phyloP scores from a whole-genome alignment of 1,140 invertebrate species.

The Muscidifurax raptorellus region DNA sequence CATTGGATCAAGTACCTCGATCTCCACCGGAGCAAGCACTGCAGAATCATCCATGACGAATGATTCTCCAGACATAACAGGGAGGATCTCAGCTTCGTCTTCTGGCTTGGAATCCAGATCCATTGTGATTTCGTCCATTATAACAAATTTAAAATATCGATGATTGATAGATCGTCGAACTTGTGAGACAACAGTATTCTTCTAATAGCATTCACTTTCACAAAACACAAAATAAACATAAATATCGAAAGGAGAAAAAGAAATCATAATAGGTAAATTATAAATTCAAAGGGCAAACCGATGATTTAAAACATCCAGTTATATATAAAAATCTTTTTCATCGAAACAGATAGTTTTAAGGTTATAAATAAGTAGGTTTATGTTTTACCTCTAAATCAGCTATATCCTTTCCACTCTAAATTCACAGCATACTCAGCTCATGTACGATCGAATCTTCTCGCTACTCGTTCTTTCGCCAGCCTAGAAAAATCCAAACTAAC shows the following conservation, averaged over 20 bases:
- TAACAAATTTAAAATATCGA: conserved; percentile 3
- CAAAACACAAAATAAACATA: conserved; percentile 17
- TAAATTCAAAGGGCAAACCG: neutral
- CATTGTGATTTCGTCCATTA: neutral
- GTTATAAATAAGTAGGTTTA: no score
- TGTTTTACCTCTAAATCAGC: no score
- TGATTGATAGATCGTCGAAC: neutral
- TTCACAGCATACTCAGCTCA: no score
- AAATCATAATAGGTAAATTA: neutral
- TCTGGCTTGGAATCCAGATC: neutral
- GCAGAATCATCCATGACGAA: conserved; percentile 47
- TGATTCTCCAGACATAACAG: conserved; percentile 18
- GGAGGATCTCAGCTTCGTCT: neutral
- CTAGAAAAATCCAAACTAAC: no score
- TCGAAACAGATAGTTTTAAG: no score
- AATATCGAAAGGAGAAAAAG: neutral
- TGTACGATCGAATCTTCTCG: no score
- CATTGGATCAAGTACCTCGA: conserved; percentile 70
- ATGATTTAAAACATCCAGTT: neutral
- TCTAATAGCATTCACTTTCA: conserved; percentile 22
- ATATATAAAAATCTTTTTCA: no score
- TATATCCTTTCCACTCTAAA: no score
- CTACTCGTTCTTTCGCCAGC: no score
- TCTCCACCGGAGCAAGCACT: conserved; percentile 66
- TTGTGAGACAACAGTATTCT: neutral